Percentiles rank a stretch among this genome's conserved stretches.
These are phyloP conservation scores for Esox niger DNA, from an alignment of 2,113 vertebrate species.

Conservation along the genomic window DNA sequence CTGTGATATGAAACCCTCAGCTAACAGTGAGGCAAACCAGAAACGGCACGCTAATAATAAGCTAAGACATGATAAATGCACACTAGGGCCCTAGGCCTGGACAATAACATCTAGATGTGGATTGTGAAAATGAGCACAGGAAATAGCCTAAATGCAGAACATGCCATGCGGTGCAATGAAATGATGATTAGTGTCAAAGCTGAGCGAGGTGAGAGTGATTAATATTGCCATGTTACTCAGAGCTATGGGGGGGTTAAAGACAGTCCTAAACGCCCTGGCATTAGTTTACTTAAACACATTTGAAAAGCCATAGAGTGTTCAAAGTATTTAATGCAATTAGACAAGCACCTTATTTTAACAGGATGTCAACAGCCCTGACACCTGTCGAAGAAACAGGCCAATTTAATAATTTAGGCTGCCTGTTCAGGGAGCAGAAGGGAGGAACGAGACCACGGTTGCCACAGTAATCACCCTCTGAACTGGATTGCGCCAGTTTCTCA, in stretches of 20 bases:
- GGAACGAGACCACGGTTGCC: neutral
- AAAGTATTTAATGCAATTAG: constrained; percentile 21
- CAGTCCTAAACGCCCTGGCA: constrained; percentile 11
- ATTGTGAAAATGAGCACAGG: neutral
- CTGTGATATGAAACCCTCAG: no score
- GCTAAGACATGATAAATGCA: no score
- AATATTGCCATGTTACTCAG: constrained; percentile 22
- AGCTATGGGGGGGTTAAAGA: constrained; percentile 27
- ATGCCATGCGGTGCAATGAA: constrained; percentile 27
- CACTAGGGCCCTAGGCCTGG: no score
- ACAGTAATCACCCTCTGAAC: neutral
- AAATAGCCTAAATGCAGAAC: neutral
- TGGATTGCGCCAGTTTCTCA: no score
- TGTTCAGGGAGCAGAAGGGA: neutral
- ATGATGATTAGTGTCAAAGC: constrained; percentile 7
- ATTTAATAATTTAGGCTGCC: constrained; percentile 18
- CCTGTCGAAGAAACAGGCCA: constrained; percentile 13
- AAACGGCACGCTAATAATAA: no score
- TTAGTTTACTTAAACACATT: neutral
- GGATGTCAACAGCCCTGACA: neutral
- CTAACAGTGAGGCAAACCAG: no score
- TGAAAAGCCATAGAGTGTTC: neutral
- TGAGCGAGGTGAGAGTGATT: constrained; percentile 33
- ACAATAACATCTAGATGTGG: no score
- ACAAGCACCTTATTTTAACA: constrained; percentile 23